Conservation (phyloP, 2,113 vertebrate species). For the Rhinichthys klamathensis region DNA sequence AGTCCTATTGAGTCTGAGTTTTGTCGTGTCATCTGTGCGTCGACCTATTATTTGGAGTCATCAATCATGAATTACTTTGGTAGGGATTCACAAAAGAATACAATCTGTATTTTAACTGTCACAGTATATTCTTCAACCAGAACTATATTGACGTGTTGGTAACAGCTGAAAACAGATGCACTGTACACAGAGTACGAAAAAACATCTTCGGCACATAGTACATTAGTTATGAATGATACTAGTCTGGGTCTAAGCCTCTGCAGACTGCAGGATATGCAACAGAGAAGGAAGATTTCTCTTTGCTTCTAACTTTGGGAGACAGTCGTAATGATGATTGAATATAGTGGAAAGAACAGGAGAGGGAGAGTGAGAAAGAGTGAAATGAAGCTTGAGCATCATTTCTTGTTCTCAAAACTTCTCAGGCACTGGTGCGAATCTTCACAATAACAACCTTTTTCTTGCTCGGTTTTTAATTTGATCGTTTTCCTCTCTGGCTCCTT, state of each 20-base stretch:
- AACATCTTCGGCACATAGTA: background rate
- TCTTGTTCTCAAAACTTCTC: background rate
- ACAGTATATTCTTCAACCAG: background rate
- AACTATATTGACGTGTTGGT: conserved; percentile 13
- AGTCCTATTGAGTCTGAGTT: conserved; percentile 1
- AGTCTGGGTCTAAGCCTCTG: background rate
- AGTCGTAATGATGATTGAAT: conserved; percentile 39
- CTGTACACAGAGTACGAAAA: conserved; percentile 9
- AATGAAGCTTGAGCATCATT: conserved; percentile 20
- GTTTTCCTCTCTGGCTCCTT: background rate
- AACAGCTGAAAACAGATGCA: conserved; percentile 13
- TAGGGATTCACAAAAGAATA: background rate
- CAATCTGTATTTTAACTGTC: background rate
- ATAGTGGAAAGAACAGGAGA: conserved; percentile 23
- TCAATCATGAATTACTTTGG: conserved; percentile 15
- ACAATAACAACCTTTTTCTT: conserved; percentile 13
- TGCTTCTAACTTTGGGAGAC: conserved; percentile 18
- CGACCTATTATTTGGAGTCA: conserved; percentile 24
- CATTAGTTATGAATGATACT: conserved; percentile 28
- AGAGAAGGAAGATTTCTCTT: conserved; percentile 28
- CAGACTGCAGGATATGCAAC: conserved; percentile 1
- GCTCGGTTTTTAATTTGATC: background rate
- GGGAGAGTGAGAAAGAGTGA: conserved; percentile 15
- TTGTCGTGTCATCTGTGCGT: background rate
- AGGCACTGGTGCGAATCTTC: background rate